Base-by-base conservation (phyloP, 2,797 vertebrate species). In the Acipenser transmontanus region DNA sequence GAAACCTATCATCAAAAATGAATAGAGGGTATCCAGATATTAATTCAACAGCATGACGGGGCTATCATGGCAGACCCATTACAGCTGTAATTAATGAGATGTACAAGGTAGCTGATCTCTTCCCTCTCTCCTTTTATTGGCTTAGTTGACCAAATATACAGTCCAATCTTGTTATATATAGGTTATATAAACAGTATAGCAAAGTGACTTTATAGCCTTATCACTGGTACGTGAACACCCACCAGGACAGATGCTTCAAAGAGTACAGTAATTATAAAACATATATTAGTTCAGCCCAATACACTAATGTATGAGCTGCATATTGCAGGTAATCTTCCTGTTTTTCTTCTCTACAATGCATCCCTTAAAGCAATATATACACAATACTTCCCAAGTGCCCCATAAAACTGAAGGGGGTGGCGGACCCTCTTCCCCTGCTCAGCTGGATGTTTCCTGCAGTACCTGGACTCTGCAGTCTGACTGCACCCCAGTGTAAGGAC, bases 1-100 rank as follows among this genome's bases (percentile, higher is more conserved):
- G 76, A 82, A 79, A 81, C 69, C 77, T 82, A 77, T 70, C 83
- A 83, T 78, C 71, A 74, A 78, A 77, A 83, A 87, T 78, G 70
- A 80, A 87, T 80, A 80, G 71, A 78, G 75, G 59, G 72, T 69
- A 74, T 76, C 72, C 66, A 71, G 62, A 59, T 72, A 68, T 73
- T 85, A 81, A 87, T 87, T 81, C 87, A 79, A 71, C 70, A 69
- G 72, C 51, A 56, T 75, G 72, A 77, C 74, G 73, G 80, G 77
- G 80, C 67, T 77, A 73, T 61, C 64, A 65, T 73, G 75, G 78
- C 74, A 72, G 75, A 67, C 67, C 75, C 72, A 77, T 79, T 80
- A 78, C 82, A 80, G 59, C 73, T 74, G 72, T 74, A 77, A 87
- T 85, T 78, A 70, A 79, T 86, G 76, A 82, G 67, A 72, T 56